Evolutionary conservation across 53 echinoderm and acorn worm species (phyloP), one percentile per base, ranked within the genome.

Genomic region (Hippasteria phrygiana): DNA sequence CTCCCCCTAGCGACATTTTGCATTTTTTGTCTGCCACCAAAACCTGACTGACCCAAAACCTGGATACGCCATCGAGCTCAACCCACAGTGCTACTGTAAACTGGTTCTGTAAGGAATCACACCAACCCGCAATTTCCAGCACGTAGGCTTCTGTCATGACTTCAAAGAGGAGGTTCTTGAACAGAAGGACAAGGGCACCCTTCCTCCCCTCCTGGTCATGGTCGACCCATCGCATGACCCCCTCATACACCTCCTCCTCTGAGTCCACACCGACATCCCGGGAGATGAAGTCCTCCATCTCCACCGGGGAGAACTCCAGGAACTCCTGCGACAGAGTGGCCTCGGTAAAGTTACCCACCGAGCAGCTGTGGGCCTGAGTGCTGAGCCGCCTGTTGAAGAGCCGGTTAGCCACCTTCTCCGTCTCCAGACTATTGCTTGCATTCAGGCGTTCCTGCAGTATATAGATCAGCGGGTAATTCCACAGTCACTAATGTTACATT

Each of bases 351-450:
- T 79, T 48, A 8, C 56, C 72, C 2, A 80, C 89, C 22, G 89
- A 71, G 55, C 18, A 79, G 55, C 75, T 42, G 41, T 35, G 78
- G 34, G 89, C 89, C 24, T 80, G 79, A 3, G 38, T 42, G 36
- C 89, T 89, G 65, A 89, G 74, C 43, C 80, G 89, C 55, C 89
- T 37, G 47, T 74, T 89, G 71, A 89, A 89, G 18, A 89, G 80
- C 40, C 89, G 55, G 7, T 59, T 54, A 12, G 78, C 89, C 0
- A 89, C 71, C 27, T 70, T 71, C 36, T 89, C 55, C 0, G 80
- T 80, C 54, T 89, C 89, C 48, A 79, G 89, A 31, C 79, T 80
- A 41, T 89, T 89, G 16, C 50, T 41, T 13, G 80, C 71, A 20
- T 72, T 80, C 16, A 89, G 36, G 6, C 62, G 79, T 16, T 8